Conservation (phyloP, 2,888 invertebrate genomes). For the Himalopsyche anomala region DNA sequence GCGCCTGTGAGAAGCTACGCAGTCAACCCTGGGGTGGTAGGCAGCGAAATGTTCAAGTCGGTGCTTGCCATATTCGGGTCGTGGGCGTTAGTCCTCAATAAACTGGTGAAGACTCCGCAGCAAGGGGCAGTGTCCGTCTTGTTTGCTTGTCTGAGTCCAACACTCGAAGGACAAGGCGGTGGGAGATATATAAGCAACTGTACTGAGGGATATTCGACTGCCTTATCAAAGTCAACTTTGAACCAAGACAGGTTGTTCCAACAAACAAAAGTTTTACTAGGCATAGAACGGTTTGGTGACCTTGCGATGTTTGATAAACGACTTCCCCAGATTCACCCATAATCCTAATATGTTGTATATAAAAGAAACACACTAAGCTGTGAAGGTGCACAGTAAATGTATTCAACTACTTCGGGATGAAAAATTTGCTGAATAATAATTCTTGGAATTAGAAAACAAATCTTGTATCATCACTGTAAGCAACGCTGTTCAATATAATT, state of each 20-base stretch:
- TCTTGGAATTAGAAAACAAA: too few relatives aligned
- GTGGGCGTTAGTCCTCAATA: conserved; percentile 82
- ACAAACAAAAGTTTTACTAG: conserved; percentile 79
- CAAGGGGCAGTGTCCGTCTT: conserved; percentile 88
- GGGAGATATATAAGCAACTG: not conserved
- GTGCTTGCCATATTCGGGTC: conserved; percentile 82
- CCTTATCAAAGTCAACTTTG: conserved; percentile 76
- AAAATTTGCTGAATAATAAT: too few relatives aligned
- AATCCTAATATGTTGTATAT: too few relatives aligned
- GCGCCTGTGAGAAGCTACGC: conserved; percentile 81
- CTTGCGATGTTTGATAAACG: not conserved
- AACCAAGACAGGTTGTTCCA: conserved; percentile 83
- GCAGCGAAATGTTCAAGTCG: conserved; percentile 86
- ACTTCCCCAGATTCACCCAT: too few relatives aligned
- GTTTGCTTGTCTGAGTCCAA: conserved; percentile 85
- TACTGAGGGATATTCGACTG: conserved; percentile 76
- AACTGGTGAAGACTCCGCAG: conserved; percentile 77
- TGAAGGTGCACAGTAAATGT: too few relatives aligned
- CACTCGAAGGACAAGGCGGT: conserved; percentile 70
- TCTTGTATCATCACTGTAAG: too few relatives aligned
- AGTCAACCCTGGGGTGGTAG: conserved; percentile 92
- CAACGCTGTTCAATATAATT: too few relatives aligned
- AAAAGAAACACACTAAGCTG: too few relatives aligned
- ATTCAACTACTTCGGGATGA: too few relatives aligned
- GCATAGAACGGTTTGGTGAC: not conserved